Evolutionary conservation across 1,140 invertebrate species (phyloP).

Genomic region (Venturia canescens): DNA sequence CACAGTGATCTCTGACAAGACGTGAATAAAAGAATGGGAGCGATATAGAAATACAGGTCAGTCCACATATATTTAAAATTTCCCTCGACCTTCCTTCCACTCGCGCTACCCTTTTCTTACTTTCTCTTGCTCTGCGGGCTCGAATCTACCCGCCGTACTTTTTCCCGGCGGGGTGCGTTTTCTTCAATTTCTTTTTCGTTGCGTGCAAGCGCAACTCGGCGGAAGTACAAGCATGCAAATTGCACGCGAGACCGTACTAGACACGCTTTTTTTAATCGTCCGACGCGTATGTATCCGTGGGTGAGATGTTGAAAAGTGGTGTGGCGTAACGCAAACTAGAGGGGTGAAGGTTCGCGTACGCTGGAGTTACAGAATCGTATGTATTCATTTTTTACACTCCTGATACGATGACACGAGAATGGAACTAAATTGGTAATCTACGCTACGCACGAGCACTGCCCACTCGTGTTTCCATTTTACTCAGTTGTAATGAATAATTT

Average conservation of each 20-base stretch:
- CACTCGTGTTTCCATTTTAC: too few species aligned
- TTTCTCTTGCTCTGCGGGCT: not conserved
- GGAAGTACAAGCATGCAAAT: not conserved
- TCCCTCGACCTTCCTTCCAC: not conserved
- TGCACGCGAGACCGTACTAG: not conserved
- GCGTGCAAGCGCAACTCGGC: not conserved
- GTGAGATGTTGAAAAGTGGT: not conserved
- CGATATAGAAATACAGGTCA: not conserved
- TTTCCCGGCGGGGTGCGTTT: not conserved
- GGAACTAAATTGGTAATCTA: too few species aligned
- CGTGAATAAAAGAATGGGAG: not conserved
- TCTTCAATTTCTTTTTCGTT: not conserved
- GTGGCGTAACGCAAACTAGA: not conserved
- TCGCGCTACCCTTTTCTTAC: not conserved
- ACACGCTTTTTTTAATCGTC: constrained; percentile 2
- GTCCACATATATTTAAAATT: not conserved
- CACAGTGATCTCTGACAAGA: not conserved
- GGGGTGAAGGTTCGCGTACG: not conserved
- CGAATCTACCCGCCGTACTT: not conserved
- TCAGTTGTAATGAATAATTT: too few species aligned
- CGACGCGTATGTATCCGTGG: not conserved
- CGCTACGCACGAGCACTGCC: too few species aligned
- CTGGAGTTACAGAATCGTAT: not conserved
- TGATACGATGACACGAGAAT: too few species aligned
- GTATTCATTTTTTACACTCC: not conserved